These are phyloP conservation scores for Vimba vimba DNA, from an alignment of 2,113 vertebrate genomes.

Conservation along the genomic window DNA sequence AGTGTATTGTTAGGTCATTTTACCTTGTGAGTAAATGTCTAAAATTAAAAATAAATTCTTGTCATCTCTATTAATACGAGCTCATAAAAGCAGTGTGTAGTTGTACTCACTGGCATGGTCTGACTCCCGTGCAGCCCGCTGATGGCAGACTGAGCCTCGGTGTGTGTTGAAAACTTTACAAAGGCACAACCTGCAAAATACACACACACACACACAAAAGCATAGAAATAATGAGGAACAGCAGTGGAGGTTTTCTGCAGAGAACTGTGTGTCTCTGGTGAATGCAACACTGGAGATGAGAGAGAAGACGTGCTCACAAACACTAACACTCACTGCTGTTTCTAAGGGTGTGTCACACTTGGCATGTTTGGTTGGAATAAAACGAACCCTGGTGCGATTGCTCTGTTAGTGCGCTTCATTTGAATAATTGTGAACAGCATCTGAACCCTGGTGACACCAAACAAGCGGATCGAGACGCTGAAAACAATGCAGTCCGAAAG, in stretches of 20 bases:
- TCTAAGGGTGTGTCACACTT: not conserved
- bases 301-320: not conserved
- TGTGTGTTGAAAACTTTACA: conserved; percentile 86
- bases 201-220: conserved; percentile 45
- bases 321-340: not conserved
- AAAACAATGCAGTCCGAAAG: no score
- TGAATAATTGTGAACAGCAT: no score
- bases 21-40: not conserved
- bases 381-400: no score
- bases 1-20: not conserved
- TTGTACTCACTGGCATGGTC: conserved; percentile 84
- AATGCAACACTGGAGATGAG: conserved; percentile 9
- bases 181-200: conserved; percentile 82
- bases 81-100: not conserved
- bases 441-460: no score
- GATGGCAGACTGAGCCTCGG: conserved; percentile 85
- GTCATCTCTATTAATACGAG: not conserved
- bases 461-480: no score
- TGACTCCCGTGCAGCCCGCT: conserved; percentile 84
- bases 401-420: no score
- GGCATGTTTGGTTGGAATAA: no score
- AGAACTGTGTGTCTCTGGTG: conserved; percentile 5
- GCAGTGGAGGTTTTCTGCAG: conserved; percentile 23
- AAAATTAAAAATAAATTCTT: not conserved
- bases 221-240: conserved; percentile 39